Conservation (phyloP, 2,113 vertebrate species). For the Mesitornis unicolor region DNA sequence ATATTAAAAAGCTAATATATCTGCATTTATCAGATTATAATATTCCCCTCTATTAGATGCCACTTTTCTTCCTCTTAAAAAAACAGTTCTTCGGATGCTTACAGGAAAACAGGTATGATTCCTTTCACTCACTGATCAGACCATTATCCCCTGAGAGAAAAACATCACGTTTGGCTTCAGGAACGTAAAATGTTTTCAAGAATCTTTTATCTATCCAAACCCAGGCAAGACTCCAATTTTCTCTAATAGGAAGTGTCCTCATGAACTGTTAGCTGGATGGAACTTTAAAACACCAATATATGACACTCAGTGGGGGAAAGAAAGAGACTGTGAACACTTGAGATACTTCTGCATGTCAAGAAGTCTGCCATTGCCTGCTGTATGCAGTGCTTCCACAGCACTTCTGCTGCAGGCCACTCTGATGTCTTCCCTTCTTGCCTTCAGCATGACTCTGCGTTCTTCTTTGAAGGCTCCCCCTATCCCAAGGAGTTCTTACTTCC, state of each 20-base stretch:
- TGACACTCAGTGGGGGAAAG: not conserved
- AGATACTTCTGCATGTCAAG: not conserved
- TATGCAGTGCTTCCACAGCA: not conserved
- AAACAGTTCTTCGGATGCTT: not conserved
- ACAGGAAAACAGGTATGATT: not conserved
- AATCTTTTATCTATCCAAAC: not conserved
- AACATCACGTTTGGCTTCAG: not conserved
- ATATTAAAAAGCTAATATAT: not conserved
- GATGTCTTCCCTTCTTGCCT: not conserved
- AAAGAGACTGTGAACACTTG: not conserved
- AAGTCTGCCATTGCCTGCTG: not conserved
- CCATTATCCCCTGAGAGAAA: not conserved
- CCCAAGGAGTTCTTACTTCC: not conserved
- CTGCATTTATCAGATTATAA: not conserved
- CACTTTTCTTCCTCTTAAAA: not conserved
- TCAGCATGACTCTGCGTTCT: not conserved
- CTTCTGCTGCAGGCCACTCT: not conserved
- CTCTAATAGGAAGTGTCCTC: not conserved
- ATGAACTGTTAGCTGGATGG: not conserved
- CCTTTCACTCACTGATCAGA: not conserved
- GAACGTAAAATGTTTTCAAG: not conserved
- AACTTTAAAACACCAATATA: not conserved
- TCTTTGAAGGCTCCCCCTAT: too few relatives aligned
- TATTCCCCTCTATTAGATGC: not conserved
- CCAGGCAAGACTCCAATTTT: not conserved